Base-by-base conservation (phyloP, 23 tunicate species). In the Trididemnum clinides region DNA sequence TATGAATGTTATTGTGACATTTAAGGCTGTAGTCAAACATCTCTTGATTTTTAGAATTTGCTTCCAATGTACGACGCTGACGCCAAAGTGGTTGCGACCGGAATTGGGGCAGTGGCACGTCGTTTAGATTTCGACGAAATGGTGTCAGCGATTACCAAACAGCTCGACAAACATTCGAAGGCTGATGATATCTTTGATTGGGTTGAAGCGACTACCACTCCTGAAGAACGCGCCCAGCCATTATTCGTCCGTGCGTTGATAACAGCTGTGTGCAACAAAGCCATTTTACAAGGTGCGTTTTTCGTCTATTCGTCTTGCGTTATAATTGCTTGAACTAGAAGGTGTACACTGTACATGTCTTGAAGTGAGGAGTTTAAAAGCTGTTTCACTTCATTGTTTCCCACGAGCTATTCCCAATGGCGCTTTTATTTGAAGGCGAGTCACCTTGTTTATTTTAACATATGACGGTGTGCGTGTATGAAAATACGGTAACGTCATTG, bases 151-250 rank as follows among this genome's bases (percentile, higher is more conserved):
- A 50, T 87, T 2, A 80, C 71, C 25, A 26, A 65, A 39, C 69
- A 82, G 26, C 39, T 87, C 33, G 65, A 87, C 39, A 31, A 27
- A 33, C 38, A 80, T 25, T 26, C 19, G 15, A 1, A 34, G 15
- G 33, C 82, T 83, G 92, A 88, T 27, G 34, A 51, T 3, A 88
- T 88, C 7, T 88, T 82, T 49, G 87, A 88, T 51, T 88, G 92
- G 92, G 64, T 88, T 0, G 87, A 88, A 26, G 57, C 71, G 38
- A 88, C 28, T 1, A 51, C 58, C 2, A 18, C 82, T 18, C 39
- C 64, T 20, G 39, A 71, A 29, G 87, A 82, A 50, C 44, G 51
- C 33, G 6, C 66, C 64, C 50, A 59, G 23, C 87, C 92, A 15
- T 39, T 26, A 5, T 88, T 88, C 57, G 39, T 88, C 34, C 87